Evolutionary conservation across 2,888 invertebrate species (phyloP), one percentile per base, ranked within the genome.

Genomic region (Cryptus armator): DNA sequence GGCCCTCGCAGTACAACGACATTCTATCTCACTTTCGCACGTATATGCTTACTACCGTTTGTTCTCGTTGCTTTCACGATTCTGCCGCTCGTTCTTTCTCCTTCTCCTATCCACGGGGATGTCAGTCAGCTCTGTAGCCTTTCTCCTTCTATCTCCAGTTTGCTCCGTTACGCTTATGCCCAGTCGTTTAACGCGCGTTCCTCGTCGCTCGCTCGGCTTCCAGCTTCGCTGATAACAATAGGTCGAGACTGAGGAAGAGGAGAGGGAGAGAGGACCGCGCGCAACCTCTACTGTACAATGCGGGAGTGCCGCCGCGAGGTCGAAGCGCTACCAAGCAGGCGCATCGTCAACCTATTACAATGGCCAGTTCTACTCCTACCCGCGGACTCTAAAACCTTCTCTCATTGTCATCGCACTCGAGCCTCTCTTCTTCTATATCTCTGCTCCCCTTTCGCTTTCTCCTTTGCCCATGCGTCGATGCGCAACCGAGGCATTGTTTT

Each of bases 401-500:
- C 92, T 93, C 92, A 92, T 92, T 91, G 88, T 86, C 87, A 86
- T 87, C 86, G 78, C 81, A 70, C 46, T 64, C 80, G 59, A 66
- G 44, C 53, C 76, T 48, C 66, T 72, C 46, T 68, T 81, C 68
- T 76, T 59, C 67, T 66, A 14, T 67, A 48, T 66, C 16, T 16
- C 46, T 14, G 66, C n/a, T 68, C 80, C 84, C 81, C 83, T 84
- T 75, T 77, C 76, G 81, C 72, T 68, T 48, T 86, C 77, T 87
- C 90, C 86, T 91, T 91, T 92, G 93, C 92, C 93, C 92, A 93
- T 92, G 93, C 93, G 93, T 93, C 92, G 92, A 93, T 92, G 91
- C 92, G 92, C 90, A 64, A 71, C 70, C 46, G 85, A 91, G 90
- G 90, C 89, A 93, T 93, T 93, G 93, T 93, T 90, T 93, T 87